Evolutionary conservation across 2,113 vertebrate genomes (phyloP).

Genomic region (Zingel zingel): DNA sequence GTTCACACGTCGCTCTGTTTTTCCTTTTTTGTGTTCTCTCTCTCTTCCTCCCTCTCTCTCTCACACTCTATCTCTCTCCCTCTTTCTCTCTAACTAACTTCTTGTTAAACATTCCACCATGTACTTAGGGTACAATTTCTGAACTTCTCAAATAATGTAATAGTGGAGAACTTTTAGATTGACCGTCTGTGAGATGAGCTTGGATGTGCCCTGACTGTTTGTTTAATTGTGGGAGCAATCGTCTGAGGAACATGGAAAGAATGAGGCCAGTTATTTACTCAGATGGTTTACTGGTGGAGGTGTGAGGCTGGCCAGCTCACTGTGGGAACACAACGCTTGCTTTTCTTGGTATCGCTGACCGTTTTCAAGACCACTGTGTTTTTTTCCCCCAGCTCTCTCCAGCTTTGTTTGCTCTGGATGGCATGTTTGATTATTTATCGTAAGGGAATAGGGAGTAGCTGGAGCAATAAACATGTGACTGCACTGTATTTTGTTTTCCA

Average conservation of each 20-base stretch:
- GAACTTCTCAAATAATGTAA: slow-evolving; percentile 34
- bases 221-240: slow-evolving; percentile 95
- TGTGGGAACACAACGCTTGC: slow-evolving; percentile 93
- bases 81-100: slow-evolving; percentile 9
- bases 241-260: slow-evolving; percentile 94
- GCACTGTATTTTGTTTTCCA: slow-evolving; percentile 95
- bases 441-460: slow-evolving; percentile 95
- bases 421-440: slow-evolving; percentile 99
- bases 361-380: slow-evolving; percentile 91
- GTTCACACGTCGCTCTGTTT: slow-evolving; percentile 40
- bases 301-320: slow-evolving; percentile 91
- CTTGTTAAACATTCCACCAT: slow-evolving; percentile 22
- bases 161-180: slow-evolving; percentile 11
- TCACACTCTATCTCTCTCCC: neutral
- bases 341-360: slow-evolving; percentile 92
- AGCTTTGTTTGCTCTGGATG: slow-evolving; percentile 97
- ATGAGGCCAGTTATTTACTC: slow-evolving; percentile 96
- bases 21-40: neutral
- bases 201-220: slow-evolving; percentile 89
- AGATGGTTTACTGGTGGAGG: slow-evolving; percentile 96
- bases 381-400: slow-evolving; percentile 86
- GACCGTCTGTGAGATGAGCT: slow-evolving; percentile 77
- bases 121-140: slow-evolving; percentile 23
- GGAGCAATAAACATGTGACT: slow-evolving; percentile 96
- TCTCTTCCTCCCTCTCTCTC: neutral